Percentiles rank a stretch among this genome's conserved stretches.
Conservation (phyloP, 2,797 vertebrate genomes). For the Sitta carolinensis region DNA sequence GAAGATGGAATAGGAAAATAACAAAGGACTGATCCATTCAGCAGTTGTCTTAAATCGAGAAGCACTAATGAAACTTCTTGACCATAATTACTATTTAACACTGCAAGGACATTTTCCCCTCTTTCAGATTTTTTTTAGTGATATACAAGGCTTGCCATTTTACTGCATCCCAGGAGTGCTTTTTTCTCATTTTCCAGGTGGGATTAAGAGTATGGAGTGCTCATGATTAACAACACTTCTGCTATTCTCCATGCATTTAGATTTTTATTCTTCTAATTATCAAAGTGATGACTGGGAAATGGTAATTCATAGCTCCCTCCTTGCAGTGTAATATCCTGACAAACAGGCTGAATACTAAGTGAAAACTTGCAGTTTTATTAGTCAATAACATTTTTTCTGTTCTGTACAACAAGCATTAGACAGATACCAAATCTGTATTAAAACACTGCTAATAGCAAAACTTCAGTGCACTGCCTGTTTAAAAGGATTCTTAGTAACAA, state of each 20-base stretch:
- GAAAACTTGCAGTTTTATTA: neutral
- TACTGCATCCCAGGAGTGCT: neutral
- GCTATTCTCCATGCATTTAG: neutral
- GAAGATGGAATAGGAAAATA: constrained; percentile 51
- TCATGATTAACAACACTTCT: neutral
- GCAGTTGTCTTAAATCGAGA: constrained; percentile 58
- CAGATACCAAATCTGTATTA: neutral
- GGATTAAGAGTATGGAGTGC: neutral
- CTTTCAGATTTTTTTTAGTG: neutral
- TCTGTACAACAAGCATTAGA: neutral
- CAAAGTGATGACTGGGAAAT: neutral
- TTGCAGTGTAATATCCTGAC: neutral
- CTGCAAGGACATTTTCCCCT: neutral
- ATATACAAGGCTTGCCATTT: constrained; percentile 4
- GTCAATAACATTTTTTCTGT: neutral
- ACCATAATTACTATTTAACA: constrained; percentile 54
- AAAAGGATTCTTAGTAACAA: neutral
- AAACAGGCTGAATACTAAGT: neutral
- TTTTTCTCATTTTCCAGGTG: constrained; percentile 15
- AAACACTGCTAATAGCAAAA: neutral
- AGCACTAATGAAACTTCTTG: constrained; percentile 37
- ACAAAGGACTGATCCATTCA: constrained; percentile 56
- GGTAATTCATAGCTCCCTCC: neutral
- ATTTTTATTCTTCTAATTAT: neutral
- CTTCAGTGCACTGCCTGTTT: neutral